Evolutionary conservation across 2,113 vertebrate species (phyloP).

Genomic region (Shinisaurus crocodilurus): DNA sequence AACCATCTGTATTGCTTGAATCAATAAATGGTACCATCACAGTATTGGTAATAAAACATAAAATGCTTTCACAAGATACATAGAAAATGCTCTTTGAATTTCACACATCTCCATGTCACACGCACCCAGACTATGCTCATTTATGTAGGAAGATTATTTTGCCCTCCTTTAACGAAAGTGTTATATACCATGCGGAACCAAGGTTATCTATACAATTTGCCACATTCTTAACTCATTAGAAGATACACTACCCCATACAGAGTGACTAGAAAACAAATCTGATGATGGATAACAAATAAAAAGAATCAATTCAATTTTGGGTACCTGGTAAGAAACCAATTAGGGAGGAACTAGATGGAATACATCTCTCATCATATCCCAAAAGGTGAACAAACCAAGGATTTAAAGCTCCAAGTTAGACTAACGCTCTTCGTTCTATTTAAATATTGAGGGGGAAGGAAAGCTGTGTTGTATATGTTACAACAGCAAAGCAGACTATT

Average conservation of each 20-base stretch:
- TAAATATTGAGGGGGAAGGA: not conserved
- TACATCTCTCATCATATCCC: not conserved
- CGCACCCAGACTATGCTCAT: not conserved
- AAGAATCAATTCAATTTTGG: not conserved
- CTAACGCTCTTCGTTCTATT: not conserved
- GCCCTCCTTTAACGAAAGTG: not conserved
- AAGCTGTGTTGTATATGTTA: not conserved
- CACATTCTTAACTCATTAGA: not conserved
- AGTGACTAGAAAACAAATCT: not conserved
- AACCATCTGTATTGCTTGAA: not conserved
- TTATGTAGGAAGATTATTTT: not conserved
- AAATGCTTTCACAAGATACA: not conserved
- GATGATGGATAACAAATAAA: not conserved
- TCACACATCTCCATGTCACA: not conserved
- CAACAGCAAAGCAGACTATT: not conserved
- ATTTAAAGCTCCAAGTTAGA: not conserved
- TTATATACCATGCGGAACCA: not conserved
- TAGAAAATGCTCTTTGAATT: not conserved
- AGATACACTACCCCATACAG: not conserved
- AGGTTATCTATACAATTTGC: not conserved
- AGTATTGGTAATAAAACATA: not conserved
- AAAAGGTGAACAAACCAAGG: not conserved
- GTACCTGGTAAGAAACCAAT: not conserved
- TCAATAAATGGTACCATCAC: not conserved
- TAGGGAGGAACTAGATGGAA: not conserved